Evolutionary conservation across 2,113 vertebrate genomes (phyloP), one percentile per base, ranked within the genome.

Genomic region (Petaurus breviceps): DNA sequence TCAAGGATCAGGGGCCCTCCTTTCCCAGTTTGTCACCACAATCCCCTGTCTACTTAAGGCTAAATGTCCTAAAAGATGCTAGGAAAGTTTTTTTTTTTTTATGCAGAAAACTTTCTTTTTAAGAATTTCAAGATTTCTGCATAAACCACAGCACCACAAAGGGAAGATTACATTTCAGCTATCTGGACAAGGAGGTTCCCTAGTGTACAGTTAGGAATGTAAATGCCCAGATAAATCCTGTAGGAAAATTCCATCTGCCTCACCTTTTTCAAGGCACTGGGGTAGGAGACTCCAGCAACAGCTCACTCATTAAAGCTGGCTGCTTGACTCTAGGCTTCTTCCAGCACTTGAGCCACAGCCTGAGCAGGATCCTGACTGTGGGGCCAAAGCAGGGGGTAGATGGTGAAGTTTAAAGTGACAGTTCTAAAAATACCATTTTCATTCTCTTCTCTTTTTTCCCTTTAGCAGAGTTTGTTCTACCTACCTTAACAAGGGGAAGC

Each of bases 1-100:
- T 97, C 94, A 96, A 93, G 97, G 98, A 98, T 97, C 96, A 49
- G 94, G 95, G 95, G 97, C 97, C 96, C 97, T 98, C 97, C 93
- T 57, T 0, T 94, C 97, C 93, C 94, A 93, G 89, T 97, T 97
- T 98, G 97, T 97, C 93, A 97, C 96, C 94, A 90, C 95, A 95
- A 94, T 97, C 50, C 89, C 93, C 91, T 96, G 89, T 96, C 97
- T 97, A 97, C 97, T 98, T 98, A 96, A 96, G 97, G 95, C 84
- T 51, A 52, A 97, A 84, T 43, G n/a, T 84, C 12, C 84, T 92
- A 90, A 96, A 93, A 95, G 54, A 94, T 52, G 22, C 49, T 23
- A 93, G 26, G 51, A 14, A 49, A 95, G 51, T 95, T 92, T 47
- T 92, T 95, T 92, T 47, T 92, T 91, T 91, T 61, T 89, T n/a